Evolutionary conservation across 2,797 vertebrate species (phyloP), one percentile per base, ranked within the genome.

Genomic region (Dendrocincla fuliginosa): DNA sequence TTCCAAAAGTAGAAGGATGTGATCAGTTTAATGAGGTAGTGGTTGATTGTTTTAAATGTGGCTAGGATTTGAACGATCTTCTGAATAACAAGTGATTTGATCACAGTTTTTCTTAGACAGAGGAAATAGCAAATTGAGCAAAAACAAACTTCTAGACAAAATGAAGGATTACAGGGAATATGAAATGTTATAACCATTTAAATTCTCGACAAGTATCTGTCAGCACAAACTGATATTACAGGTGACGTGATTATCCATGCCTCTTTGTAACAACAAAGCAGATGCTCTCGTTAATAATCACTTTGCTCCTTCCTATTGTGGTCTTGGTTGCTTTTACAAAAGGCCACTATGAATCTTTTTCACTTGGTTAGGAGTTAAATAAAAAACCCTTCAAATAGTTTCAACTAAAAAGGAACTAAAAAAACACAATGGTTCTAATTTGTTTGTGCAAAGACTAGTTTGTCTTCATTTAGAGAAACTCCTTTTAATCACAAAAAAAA

Each of bases 381-480:
- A 24, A 65, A 75, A 80, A 71, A 71, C 46, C 1, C 5, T 60
- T 81, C 18, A 50, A 7, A 44, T 25, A 56, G 2, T 10, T 82
- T 90, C 68, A 55, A 41, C 50, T 87, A 60, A 16, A 39, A 85
- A 67, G 24, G 10, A 70, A 61, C 23, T 27, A 44, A 63, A 64
- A 39, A 64, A 39, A 24, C 2, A 0, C 24, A 65, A 9, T 39
- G 7, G 5, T 5, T 89, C 28, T 17, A 74, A 87, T 74, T 82
- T 83, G 20, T 83, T 90, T 93, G 19, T 81, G 50, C 63, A 87
- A 86, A 35, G 32, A 65, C 19, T 65, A 89, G 39, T 93, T 96
- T 93, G 56, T 95, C 95, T 95, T 96, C 71, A 87, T 95, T 95
- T 96, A 84, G 37, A 75, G 55, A 94, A 93, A 69, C 19, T 76